phyloP scores from a whole-genome alignment of 2,797 vertebrate species.

The Australoheros facetus region DNA sequence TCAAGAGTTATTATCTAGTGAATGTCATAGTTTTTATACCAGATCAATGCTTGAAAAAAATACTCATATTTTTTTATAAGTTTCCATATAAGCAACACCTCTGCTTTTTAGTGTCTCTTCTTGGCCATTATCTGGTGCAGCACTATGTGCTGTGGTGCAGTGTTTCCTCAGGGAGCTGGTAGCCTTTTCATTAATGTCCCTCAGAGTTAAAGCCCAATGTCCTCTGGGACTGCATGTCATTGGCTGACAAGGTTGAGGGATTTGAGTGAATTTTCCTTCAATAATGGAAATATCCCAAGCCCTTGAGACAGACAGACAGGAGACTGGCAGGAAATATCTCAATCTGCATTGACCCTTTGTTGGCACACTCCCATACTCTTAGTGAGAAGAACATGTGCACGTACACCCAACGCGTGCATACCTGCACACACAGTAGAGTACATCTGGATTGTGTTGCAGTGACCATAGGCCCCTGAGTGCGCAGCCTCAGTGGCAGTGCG shows the following conservation, averaged over 20 bases:
- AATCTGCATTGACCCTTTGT: slow-evolving; percentile 75
- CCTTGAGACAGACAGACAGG: slow-evolving; percentile 70
- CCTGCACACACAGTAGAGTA: slow-evolving; percentile 56
- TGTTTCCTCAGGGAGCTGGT: slow-evolving; percentile 54
- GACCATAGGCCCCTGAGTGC: slow-evolving; percentile 71
- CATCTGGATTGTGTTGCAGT: slow-evolving; percentile 83
- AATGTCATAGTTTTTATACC: neutral
- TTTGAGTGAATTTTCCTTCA: slow-evolving; percentile 70
- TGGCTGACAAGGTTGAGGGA: slow-evolving; percentile 78
- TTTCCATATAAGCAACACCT: neutral
- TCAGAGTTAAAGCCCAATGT: slow-evolving; percentile 64
- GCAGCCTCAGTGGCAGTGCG: slow-evolving; percentile 73
- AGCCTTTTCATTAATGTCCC: slow-evolving; percentile 75
- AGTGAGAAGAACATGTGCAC: slow-evolving; percentile 59
- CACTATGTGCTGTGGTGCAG: neutral
- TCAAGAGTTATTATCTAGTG: neutral
- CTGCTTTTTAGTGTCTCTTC: slow-evolving; percentile 19
- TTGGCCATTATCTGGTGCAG: slow-evolving; percentile 43
- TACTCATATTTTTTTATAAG: neutral
- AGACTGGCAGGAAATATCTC: slow-evolving; percentile 79
- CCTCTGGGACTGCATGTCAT: slow-evolving; percentile 69
- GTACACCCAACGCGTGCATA: slow-evolving; percentile 28
- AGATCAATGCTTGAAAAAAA: slow-evolving; percentile 12
- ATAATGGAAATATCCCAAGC: slow-evolving; percentile 76
- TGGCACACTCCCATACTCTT: slow-evolving; percentile 61